Evolutionary conservation across 2,888 invertebrate genomes (phyloP).

Genomic region (Nomada hirtipes): DNA sequence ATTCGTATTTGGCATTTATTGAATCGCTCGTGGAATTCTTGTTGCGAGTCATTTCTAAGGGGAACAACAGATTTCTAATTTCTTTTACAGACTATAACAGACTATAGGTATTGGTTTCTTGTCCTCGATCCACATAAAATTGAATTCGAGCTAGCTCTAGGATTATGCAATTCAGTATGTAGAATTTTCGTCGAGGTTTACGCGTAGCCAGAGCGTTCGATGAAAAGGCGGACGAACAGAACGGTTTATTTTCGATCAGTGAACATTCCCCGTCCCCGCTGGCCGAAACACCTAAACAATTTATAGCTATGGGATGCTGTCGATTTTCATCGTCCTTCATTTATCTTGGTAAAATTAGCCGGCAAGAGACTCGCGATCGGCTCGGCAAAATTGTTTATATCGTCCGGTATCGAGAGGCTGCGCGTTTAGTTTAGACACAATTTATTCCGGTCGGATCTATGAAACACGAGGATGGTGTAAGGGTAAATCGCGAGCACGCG

Average conservation of each 20-base stretch:
- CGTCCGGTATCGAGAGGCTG: not conserved
- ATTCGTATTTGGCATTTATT: no score
- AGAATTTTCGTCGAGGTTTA: no score
- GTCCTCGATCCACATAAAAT: not conserved
- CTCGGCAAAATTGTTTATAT: constrained; percentile 32
- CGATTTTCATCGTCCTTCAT: constrained; percentile 12
- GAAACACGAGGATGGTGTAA: no score
- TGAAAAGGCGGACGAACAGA: not conserved
- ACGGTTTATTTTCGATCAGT: constrained; percentile 13
- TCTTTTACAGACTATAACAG: not conserved
- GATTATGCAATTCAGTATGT: no score
- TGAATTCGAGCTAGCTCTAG: no score
- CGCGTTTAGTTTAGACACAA: not conserved
- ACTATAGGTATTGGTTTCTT: no score
- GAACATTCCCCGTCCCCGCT: not conserved
- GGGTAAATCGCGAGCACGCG: no score
- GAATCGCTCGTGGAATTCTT: no score
- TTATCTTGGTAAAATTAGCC: constrained; percentile 9
- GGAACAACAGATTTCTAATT: no score
- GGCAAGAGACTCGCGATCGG: not conserved
- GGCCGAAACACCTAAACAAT: constrained; percentile 1
- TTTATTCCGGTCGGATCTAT: not conserved
- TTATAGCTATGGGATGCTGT: constrained; percentile 14
- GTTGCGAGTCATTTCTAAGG: no score
- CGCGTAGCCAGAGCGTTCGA: no score